Evolutionary conservation across 1,140 invertebrate species (phyloP), one percentile per base, ranked within the genome.

Genomic region (Oedothorax gibbosus): DNA sequence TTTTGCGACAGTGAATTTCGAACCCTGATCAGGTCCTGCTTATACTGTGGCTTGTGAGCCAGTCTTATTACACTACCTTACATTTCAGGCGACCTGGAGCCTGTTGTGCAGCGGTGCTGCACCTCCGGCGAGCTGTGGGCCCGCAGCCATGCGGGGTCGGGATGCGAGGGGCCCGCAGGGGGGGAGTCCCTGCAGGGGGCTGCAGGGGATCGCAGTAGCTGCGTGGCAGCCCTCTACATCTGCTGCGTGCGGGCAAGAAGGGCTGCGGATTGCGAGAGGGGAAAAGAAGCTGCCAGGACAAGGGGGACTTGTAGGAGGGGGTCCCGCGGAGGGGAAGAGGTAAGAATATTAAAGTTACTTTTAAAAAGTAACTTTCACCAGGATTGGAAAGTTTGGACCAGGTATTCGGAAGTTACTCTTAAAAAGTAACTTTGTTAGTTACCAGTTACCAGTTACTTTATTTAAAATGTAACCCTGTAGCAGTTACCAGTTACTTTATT

Each of bases 41-140:
- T n/a, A n/a, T n/a, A n/a, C n/a, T n/a, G n/a, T n/a, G n/a, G n/a
- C n/a, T n/a, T n/a, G n/a, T n/a, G n/a, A n/a, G n/a, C n/a, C n/a
- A n/a, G n/a, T n/a, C n/a, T n/a, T n/a, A n/a, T n/a, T n/a, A n/a
- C n/a, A n/a, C n/a, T n/a, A n/a, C n/a, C n/a, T n/a, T n/a, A n/a
- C n/a, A n/a, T 71, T 68, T 11, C 65, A 89, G 89, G 87, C 54
- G 88, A 89, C 71, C 73, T 91, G 87, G 91, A 91, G 80, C 88
- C 87, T 35, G 89, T 89, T n/a, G 90, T 92, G 51, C 89, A 90
- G 35, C 90, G 90, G 87, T 93, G 92, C 77, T 93, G 92, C 84
- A 88, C 87, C 12, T 86, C 92, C 49, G 92, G 92, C 0, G 89
- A 88, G 10, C 89, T 88, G 20, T 92, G 91, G 91, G 91, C 91